Evolutionary conservation across 2,797 vertebrate species (phyloP).

Genomic region (Hoplostethus atlanticus): DNA sequence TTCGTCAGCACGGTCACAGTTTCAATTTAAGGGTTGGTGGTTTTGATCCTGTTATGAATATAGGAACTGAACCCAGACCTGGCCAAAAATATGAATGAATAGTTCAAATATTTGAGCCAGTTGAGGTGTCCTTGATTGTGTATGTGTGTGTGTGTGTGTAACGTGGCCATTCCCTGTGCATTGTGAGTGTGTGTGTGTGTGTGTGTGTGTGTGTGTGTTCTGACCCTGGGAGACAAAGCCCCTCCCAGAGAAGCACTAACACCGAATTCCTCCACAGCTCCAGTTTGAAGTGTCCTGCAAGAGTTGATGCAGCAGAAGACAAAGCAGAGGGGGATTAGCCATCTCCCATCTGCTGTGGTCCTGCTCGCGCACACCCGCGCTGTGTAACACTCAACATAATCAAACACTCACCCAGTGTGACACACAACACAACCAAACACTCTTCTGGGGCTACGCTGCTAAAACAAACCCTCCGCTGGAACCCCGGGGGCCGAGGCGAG

Average conservation of each 20-base stretch:
- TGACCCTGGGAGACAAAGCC: slow-evolving; percentile 28
- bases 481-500: slow-evolving; percentile 60
- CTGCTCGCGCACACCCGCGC: slow-evolving; percentile 63
- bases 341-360: slow-evolving; percentile 20
- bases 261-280: slow-evolving; percentile 55
- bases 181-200: slow-evolving; percentile 37
- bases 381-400: slow-evolving; percentile 73
- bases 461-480: slow-evolving; percentile 77
- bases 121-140: neutral
- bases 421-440: slow-evolving; percentile 84
- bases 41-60: neutral
- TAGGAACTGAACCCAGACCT: neutral
- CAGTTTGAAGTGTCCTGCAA: slow-evolving; percentile 70
- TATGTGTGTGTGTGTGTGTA: neutral
- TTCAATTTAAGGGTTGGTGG: neutral
- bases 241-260: slow-evolving; percentile 32
- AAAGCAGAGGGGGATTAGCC: slow-evolving; percentile 74
- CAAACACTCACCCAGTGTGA: slow-evolving; percentile 78
- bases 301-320: slow-evolving; percentile 69
- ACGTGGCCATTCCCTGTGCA: neutral
- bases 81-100: neutral
- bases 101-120: neutral
- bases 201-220: slow-evolving; percentile 29
- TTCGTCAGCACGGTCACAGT: neutral
- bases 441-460: slow-evolving; percentile 77